Evolutionary conservation across 1,140 invertebrate species (phyloP).

Genomic region (Pogonomyrmex barbatus): DNA sequence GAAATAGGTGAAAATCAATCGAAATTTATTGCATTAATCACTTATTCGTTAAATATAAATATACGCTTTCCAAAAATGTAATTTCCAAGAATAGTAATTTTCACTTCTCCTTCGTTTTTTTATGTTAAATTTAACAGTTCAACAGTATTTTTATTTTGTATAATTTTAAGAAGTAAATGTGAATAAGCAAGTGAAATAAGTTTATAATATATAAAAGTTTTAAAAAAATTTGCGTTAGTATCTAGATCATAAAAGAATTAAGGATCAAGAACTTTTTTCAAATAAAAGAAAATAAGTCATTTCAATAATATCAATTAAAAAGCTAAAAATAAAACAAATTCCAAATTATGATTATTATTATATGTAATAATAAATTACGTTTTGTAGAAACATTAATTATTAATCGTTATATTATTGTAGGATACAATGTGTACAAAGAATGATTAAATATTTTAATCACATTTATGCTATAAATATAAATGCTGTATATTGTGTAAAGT

Average conservation of each 20-base stretch:
- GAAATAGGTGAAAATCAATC: neutral
- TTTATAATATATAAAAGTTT: too few species aligned
- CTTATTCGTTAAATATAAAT: too few species aligned
- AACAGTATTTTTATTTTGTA: too few species aligned
- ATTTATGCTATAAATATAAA: slow-evolving; percentile 25
- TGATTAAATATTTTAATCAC: slow-evolving; percentile 10
- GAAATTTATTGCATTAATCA: too few species aligned
- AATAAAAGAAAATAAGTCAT: neutral
- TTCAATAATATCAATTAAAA: too few species aligned
- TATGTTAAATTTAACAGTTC: too few species aligned
- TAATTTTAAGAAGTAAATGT: too few species aligned
- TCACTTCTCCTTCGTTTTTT: too few species aligned
- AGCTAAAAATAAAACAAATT: too few species aligned
- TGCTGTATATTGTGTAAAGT: neutral
- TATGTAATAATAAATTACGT: neutral
- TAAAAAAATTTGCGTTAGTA: neutral
- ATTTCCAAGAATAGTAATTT: too few species aligned
- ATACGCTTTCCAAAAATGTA: too few species aligned
- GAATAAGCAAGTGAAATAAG: too few species aligned
- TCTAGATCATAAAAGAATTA: neutral
- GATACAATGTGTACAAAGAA: slow-evolving; percentile 9
- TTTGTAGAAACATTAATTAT: neutral
- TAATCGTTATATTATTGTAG: neutral
- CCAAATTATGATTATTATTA: neutral
- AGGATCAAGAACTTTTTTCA: neutral